Percentiles rank a stretch among this genome's conserved stretches.
phyloP scores from a whole-genome alignment of 2,113 vertebrate species.

The Calyptommatus sinebrachiatus region DNA sequence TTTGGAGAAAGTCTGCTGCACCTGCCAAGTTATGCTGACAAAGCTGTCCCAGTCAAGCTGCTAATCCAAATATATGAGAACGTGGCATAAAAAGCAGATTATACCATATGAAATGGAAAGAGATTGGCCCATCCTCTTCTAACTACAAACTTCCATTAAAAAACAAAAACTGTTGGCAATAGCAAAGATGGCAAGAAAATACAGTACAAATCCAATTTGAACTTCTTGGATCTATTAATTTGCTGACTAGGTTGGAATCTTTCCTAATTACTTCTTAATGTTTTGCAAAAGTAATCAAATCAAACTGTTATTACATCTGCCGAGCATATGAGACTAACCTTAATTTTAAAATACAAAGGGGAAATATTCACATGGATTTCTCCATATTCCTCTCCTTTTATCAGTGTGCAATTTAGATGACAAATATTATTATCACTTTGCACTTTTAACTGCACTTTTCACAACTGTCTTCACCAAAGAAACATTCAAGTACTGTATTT shows the following conservation, averaged over 20 bases:
- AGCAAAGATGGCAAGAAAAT: conserved; percentile 29
- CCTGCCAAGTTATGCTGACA: no score
- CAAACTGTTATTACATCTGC: conserved; percentile 46
- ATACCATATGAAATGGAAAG: no score
- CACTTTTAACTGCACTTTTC: conserved; percentile 8
- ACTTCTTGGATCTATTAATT: conserved; percentile 45
- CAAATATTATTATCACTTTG: conserved; percentile 21
- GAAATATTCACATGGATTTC: conserved; percentile 1
- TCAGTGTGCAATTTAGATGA: conserved; percentile 22
- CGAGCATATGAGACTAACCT: conserved; percentile 12
- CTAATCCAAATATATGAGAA: no score
- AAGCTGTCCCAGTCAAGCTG: no score
- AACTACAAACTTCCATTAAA: no score
- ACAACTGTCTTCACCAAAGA: neutral
- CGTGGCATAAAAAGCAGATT: no score
- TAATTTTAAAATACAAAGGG: conserved; percentile 30
- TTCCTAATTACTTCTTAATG: conserved; percentile 59
- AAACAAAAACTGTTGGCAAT: no score
- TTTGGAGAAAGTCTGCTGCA: no score
- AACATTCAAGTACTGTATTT: neutral
- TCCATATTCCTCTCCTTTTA: neutral
- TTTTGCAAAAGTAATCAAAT: conserved; percentile 60
- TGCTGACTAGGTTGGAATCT: conserved; percentile 48
- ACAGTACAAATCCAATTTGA: conserved; percentile 34
- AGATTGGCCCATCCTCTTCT: no score